Percentiles rank a stretch among this genome's conserved stretches.
These are phyloP conservation scores for Eucera pruinosa DNA, from an alignment of 2,888 invertebrate genomes.

Conservation along the genomic window DNA sequence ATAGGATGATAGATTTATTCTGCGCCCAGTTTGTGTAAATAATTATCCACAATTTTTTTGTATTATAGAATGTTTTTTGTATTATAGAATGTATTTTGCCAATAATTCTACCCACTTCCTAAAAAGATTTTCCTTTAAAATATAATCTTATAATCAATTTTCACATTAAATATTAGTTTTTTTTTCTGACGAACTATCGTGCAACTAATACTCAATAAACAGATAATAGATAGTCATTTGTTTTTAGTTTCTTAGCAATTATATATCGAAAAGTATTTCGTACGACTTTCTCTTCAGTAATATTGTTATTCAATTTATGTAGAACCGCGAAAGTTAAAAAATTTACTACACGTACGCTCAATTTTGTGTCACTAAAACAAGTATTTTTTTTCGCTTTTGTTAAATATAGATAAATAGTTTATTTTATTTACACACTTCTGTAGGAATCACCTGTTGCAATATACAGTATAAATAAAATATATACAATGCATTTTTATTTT, in stretches of 20 bases:
- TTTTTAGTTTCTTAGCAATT: too few relatives aligned
- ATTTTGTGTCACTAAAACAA: background rate
- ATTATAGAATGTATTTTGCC: too few relatives aligned
- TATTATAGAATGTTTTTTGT: constrained; percentile 13
- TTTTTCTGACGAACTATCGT: background rate
- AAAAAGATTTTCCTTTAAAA: background rate
- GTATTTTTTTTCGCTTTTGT: too few relatives aligned
- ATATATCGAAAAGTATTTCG: constrained; percentile 10
- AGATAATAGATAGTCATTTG: background rate
- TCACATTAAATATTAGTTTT: background rate
- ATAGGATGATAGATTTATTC: too few relatives aligned
- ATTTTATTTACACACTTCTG: too few relatives aligned
- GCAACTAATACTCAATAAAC: background rate
- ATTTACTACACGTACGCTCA: background rate
- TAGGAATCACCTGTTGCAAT: too few relatives aligned
- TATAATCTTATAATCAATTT: constrained; percentile 11
- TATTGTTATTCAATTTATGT: constrained; percentile 4
- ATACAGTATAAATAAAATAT: too few relatives aligned
- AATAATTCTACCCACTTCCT: constrained; percentile 3
- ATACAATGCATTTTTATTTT: too few relatives aligned
- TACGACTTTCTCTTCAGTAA: background rate
- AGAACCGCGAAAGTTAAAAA: constrained; percentile 1
- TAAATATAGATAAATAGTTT: too few relatives aligned
- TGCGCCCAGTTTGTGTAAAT: too few relatives aligned
- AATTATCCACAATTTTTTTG: too few relatives aligned